Percentiles rank a stretch among this genome's conserved stretches.
Conservation (phyloP, 1,140 invertebrate species). For the Saccostrea glomerata region DNA sequence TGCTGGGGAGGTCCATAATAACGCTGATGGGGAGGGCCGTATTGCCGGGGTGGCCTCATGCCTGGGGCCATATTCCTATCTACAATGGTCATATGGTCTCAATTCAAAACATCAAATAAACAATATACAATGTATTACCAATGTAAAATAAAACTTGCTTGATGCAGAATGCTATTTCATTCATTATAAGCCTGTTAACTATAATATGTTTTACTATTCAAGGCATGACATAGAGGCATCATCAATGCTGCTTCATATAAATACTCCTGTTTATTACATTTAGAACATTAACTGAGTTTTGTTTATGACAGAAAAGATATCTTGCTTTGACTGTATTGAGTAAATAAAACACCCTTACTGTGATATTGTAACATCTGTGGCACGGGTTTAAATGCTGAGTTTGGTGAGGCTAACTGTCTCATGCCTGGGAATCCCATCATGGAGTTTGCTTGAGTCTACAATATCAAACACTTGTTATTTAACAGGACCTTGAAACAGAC, state of each 20-base stretch:
- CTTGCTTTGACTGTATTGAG: neutral
- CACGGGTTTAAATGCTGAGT: conserved; percentile 72
- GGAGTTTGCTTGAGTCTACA: neutral
- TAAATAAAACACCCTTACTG: neutral
- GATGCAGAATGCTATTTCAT: no score
- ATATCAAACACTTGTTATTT: no score
- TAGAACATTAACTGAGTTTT: neutral
- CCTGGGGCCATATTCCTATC: neutral
- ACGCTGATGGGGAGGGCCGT: neutral
- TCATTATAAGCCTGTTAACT: no score
- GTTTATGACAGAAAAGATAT: neutral
- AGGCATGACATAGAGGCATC: no score
- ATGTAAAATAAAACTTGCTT: no score
- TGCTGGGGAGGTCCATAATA: conserved; percentile 1
- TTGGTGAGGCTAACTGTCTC: conserved; percentile 63
- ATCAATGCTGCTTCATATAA: no score
- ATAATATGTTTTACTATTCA: no score
- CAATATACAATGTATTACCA: no score
- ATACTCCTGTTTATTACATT: no score
- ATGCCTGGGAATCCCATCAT: conserved; percentile 42
- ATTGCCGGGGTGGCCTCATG: neutral
- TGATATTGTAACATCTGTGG: conserved; percentile 24
- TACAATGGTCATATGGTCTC: neutral
- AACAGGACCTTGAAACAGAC: no score
- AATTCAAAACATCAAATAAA: no score